Conservation (phyloP, 1,140 invertebrate species). For the Argopecten irradians region DNA sequence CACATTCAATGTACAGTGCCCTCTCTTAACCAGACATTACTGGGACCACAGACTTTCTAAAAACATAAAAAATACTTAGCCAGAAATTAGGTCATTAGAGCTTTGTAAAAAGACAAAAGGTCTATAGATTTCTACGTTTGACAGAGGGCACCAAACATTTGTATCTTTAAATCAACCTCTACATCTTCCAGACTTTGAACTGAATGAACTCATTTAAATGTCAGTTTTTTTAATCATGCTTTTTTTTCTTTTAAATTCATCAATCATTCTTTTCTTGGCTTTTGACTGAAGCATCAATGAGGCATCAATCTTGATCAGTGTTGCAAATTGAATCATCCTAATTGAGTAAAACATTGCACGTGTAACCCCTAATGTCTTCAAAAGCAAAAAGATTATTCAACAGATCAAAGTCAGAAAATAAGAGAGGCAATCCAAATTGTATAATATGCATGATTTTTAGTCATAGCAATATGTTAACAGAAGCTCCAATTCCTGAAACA, state of each 20-base stretch:
- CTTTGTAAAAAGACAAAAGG: background rate
- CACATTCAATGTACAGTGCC: background rate
- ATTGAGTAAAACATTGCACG: background rate
- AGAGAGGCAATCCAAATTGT: background rate
- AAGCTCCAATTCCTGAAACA: background rate
- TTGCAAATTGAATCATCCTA: background rate
- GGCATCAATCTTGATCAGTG: background rate
- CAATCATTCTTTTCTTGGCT: background rate
- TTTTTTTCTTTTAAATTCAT: background rate
- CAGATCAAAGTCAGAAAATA: background rate
- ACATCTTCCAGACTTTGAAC: background rate
- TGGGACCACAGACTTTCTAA: background rate
- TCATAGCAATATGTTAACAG: background rate
- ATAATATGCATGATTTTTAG: background rate
- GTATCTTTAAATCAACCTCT: constrained; percentile 10
- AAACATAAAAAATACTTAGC: too few relatives aligned
- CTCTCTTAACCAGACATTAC: background rate
- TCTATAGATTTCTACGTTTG: background rate
- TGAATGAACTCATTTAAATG: too few relatives aligned
- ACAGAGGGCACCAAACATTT: background rate
- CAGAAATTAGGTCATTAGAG: too few relatives aligned
- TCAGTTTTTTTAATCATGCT: background rate
- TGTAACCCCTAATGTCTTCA: too few relatives aligned
- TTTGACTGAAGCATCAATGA: background rate
- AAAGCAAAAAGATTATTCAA: background rate